These are phyloP conservation scores for Sitobion miscanthi DNA, from an alignment of 1,140 invertebrate species.

Conservation along the genomic window DNA sequence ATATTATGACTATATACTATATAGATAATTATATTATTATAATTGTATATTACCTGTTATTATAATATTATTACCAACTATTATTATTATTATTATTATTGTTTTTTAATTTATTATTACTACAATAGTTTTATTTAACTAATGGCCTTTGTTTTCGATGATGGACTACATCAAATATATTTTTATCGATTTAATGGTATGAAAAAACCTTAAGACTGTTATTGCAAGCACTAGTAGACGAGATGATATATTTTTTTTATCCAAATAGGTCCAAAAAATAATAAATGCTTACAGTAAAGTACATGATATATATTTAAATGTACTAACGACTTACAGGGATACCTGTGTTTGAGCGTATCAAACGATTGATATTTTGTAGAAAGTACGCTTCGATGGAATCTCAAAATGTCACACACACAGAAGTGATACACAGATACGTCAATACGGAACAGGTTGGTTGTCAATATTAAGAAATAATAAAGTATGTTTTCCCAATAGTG, in stretches of 20 bases:
- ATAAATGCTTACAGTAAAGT: too few relatives aligned
- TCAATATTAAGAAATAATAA: background rate
- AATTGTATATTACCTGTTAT: too few relatives aligned
- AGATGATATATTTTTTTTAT: background rate
- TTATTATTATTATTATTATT: too few relatives aligned
- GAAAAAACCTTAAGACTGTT: background rate
- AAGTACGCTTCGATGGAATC: background rate
- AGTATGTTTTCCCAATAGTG: background rate
- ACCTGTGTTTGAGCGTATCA: background rate
- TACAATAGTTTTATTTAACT: too few relatives aligned
- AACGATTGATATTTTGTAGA: background rate
- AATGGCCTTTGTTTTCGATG: background rate
- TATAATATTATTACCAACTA: too few relatives aligned
- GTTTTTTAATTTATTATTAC: too few relatives aligned
- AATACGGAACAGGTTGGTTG: conserved; percentile 14
- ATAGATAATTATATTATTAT: too few relatives aligned
- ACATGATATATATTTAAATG: background rate
- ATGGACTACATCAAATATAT: background rate
- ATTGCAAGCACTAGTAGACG: background rate
- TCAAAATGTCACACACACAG: background rate
- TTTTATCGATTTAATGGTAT: background rate
- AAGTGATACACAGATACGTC: background rate
- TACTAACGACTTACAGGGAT: background rate
- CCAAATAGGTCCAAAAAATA: background rate
- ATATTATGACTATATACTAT: too few relatives aligned